Evolutionary conservation across 2,888 invertebrate species (phyloP).

Genomic region (Drosophila picticornis): DNA sequence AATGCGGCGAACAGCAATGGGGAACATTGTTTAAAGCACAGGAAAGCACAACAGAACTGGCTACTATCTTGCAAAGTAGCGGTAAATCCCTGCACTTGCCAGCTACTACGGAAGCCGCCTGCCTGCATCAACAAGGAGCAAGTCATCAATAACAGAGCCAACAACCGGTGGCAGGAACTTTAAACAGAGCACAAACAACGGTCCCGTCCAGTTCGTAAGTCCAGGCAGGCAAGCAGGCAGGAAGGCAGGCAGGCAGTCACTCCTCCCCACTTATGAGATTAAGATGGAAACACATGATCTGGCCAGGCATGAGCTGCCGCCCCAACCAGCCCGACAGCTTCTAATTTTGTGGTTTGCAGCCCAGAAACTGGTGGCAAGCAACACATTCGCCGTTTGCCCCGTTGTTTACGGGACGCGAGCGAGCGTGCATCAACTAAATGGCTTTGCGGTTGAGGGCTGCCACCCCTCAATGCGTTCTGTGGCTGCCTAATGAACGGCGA

Average conservation of each 20-base stretch:
- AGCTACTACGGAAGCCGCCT: slow-evolving; percentile 45
- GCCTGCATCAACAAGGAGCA: slow-evolving; percentile 35
- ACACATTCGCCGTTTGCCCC: slow-evolving; percentile 40
- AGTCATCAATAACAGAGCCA: slow-evolving; percentile 68
- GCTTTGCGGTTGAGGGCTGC: slow-evolving; percentile 53
- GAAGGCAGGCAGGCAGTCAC: slow-evolving; percentile 1
- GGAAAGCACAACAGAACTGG: slow-evolving; percentile 39
- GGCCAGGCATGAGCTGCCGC: slow-evolving; percentile 14
- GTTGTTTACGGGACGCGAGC: slow-evolving; percentile 30
- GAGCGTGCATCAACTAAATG: slow-evolving; percentile 52
- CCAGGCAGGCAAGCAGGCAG: slow-evolving; percentile 2
- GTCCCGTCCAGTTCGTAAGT: slow-evolving; percentile 12
- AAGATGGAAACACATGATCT: slow-evolving; percentile 74
- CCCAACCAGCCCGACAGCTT: slow-evolving; percentile 44
- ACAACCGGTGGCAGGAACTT: slow-evolving; percentile 54
- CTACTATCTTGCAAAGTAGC: slow-evolving; percentile 48
- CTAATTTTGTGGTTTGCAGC: slow-evolving; percentile 54
- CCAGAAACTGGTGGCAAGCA: slow-evolving; percentile 12
- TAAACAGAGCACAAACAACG: slow-evolving; percentile 51
- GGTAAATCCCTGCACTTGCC: slow-evolving; percentile 67
- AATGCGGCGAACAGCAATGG: background rate
- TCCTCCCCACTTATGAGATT: slow-evolving; percentile 63
- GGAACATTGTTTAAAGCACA: slow-evolving; percentile 53
- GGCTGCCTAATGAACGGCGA: slow-evolving; percentile 73
- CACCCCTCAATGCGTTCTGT: slow-evolving; percentile 28